These are phyloP conservation scores for Balearica regulorum DNA, from an alignment of 2,797 vertebrate species.

Conservation along the genomic window DNA sequence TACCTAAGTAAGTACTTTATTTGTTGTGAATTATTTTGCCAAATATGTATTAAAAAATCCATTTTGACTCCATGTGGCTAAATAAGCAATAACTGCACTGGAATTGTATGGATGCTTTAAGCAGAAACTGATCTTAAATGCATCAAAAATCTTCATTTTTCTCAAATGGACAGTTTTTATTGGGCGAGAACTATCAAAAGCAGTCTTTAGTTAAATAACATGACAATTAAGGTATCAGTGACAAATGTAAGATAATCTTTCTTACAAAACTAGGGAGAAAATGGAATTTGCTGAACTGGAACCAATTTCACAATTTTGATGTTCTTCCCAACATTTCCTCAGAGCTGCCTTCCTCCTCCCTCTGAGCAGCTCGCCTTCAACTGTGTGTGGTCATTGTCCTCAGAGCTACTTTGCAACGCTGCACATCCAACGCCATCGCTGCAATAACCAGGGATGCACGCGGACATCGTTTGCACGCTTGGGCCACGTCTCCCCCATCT, in stretches of 20 bases:
- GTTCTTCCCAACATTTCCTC: neutral
- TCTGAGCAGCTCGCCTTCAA: rapidly evolving
- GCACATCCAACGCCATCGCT: neutral
- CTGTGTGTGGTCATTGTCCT: rapidly evolving
- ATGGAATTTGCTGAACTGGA: neutral
- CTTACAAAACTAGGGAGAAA: neutral
- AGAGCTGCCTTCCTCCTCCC: neutral
- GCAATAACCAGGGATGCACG: rapidly evolving
- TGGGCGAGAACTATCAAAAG: neutral
- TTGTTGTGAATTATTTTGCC: neutral
- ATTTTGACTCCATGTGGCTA: neutral
- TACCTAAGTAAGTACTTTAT: neutral
- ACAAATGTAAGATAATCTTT: neutral
- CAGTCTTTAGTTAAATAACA: neutral
- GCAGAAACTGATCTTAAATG: neutral
- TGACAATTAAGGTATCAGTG: neutral
- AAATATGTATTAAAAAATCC: neutral
- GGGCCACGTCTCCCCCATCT: neutral
- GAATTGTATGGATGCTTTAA: neutral
- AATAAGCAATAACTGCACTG: neutral
- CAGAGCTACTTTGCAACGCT: neutral
- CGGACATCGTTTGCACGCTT: rapidly evolving
- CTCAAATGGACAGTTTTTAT: neutral
- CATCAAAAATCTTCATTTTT: neutral
- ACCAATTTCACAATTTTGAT: neutral